Evolutionary conservation across 2,888 invertebrate species (phyloP), one percentile per base, ranked within the genome.

Genomic region (Brassicogethes aeneus): DNA sequence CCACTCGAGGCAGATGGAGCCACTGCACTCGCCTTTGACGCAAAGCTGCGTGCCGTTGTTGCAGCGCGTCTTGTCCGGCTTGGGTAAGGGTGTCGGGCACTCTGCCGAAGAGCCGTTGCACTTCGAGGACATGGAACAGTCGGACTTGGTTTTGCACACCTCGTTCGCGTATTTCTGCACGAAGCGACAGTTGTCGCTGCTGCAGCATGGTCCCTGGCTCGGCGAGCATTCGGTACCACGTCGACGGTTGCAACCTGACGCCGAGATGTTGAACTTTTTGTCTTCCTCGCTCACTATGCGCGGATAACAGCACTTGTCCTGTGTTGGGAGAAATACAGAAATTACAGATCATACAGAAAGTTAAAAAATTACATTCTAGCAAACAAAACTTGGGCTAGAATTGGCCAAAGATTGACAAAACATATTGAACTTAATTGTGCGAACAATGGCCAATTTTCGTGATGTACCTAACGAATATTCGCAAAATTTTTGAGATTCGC

Each of bases 131-230:
- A 82, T 82, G 59, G 88, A 88, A 70, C 97, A 97, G 62, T 96
- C 95, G 3, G 84, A 83, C 56, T 87, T 88, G 50, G 81, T 77
- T 63, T 85, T 85, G 59, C 91, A 92, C 55, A 83, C 80, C 59
- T 80, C 77, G 52, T 78, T 77, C 48, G 72, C 71, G 40, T 72
- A 71, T 15, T 73, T 65, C 12, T 78, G 71, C 50, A 88, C 82
- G 70, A 88, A 94, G 53, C 76, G 73, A 65, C 94, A 95, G 17
- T 78, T 75, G 44, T 77, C 77, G 47, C 82, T 75, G 57, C 82
- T 76, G 68, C 97, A 99, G 71, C 99, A 99, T 15, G 95, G 96
- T 3, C 99, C 99, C 74, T 97, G 90, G 40, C 95, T 95, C 0
- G 97, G 97, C 12, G 32, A 32, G 83, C 88, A 89, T 57, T 88